phyloP scores from a whole-genome alignment of 1,140 invertebrate species.

The Megathymus violae region DNA sequence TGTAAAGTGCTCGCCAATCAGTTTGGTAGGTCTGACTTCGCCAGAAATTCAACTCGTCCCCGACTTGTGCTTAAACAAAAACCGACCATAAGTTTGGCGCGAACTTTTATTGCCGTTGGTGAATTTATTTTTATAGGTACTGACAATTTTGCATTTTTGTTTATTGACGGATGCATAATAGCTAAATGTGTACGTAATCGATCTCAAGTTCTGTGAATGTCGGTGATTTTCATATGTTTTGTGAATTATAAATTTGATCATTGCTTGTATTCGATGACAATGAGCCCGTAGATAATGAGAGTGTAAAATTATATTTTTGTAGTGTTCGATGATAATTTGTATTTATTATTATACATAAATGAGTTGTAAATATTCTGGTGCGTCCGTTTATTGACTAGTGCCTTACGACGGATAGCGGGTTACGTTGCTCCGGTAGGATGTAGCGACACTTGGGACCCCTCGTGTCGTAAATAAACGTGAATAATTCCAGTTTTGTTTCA shows the following conservation, averaged over 20 bases:
- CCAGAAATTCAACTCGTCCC: no score
- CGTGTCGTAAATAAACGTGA: slow-evolving; percentile 50
- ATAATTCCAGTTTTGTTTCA: slow-evolving; percentile 28
- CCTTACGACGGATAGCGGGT: slow-evolving; percentile 71
- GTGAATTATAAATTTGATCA: background rate
- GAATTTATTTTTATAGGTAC: no score
- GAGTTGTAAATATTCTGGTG: slow-evolving; percentile 44
- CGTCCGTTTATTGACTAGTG: slow-evolving; percentile 70
- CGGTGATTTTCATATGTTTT: background rate
- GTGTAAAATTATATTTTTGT: slow-evolving; percentile 62
- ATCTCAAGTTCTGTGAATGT: background rate
- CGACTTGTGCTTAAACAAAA: no score
- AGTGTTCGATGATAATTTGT: slow-evolving; percentile 42
- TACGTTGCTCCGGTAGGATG: slow-evolving; percentile 67
- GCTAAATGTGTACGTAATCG: no score
- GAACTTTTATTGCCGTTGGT: no score
- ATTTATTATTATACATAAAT: slow-evolving; percentile 28
- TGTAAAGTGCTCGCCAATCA: no score
- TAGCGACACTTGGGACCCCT: slow-evolving; percentile 49
- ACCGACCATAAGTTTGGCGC: no score
- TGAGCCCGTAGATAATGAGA: slow-evolving; percentile 31
- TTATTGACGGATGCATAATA: no score
- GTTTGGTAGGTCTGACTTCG: no score
- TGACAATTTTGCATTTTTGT: no score
- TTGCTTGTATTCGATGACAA: slow-evolving; percentile 14